phyloP scores from a whole-genome alignment of 2,888 invertebrate genomes.

The Craniophora ligustri region DNA sequence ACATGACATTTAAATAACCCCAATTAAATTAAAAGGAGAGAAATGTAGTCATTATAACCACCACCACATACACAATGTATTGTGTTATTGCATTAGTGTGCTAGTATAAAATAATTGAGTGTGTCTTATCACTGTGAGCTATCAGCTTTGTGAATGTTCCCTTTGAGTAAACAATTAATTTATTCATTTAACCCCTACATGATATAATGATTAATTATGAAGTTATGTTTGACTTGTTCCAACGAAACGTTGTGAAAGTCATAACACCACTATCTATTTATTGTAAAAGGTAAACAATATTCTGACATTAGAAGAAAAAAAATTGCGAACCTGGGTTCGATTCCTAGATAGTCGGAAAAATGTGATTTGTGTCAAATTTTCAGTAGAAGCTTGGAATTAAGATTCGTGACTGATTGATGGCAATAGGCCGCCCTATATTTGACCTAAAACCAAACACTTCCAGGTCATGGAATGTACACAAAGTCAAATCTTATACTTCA shows the following conservation, averaged over 20 bases:
- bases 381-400: too few species aligned
- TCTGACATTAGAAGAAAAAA: background rate
- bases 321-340: too few species aligned
- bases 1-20: too few species aligned
- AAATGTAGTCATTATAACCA: background rate
- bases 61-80: background rate
- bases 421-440: too few species aligned
- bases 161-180: conserved; percentile 42
- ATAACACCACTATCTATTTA: conserved; percentile 9
- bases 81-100: background rate
- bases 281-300: background rate
- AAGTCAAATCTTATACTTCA: too few species aligned
- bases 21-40: background rate
- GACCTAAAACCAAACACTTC: too few species aligned
- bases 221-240: conserved; percentile 35
- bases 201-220: conserved; percentile 43
- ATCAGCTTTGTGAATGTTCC: conserved; percentile 42
- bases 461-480: too few species aligned
- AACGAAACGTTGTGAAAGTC: conserved; percentile 10
- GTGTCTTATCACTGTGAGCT: conserved; percentile 32
- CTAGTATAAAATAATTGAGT: conserved; percentile 1
- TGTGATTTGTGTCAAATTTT: too few species aligned
- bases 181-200: conserved; percentile 27
- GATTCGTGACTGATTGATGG: too few species aligned
- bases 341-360: too few species aligned